Evolutionary conservation across 2,113 vertebrate species (phyloP).

Genomic region (Herpetotheres cachinnans): DNA sequence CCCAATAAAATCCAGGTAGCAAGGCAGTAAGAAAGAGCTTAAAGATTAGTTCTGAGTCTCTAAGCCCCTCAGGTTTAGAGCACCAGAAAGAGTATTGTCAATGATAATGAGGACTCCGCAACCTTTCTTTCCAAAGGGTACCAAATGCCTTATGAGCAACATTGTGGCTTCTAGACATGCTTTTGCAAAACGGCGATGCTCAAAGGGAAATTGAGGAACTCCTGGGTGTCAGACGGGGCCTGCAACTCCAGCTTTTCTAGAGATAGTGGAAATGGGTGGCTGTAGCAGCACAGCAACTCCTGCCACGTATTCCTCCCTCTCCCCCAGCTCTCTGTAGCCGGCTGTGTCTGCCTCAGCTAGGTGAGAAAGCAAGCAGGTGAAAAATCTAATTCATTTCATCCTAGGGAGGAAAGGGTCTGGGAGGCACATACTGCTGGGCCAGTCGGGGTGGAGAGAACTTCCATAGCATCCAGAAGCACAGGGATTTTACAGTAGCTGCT

Average conservation of each 20-base stretch:
- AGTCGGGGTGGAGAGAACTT: not conserved
- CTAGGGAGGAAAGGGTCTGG: not conserved
- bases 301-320: fast-evolving
- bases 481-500: not conserved
- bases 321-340: not conserved
- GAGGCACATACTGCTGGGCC: not conserved
- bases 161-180: not conserved
- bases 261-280: not conserved
- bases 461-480: not conserved
- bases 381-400: not conserved
- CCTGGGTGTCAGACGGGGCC: not conserved
- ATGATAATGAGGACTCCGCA: fast-evolving
- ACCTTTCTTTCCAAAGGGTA: not conserved
- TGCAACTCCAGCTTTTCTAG: not conserved
- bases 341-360: not conserved
- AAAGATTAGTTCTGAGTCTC: not conserved
- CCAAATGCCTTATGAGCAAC: not conserved
- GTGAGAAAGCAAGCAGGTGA: not conserved
- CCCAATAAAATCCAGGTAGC: not conserved
- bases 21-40: not conserved
- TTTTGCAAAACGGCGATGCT: not conserved
- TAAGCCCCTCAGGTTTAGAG: not conserved
- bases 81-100: not conserved
- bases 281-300: not conserved
- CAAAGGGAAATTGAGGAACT: not conserved